phyloP scores from a whole-genome alignment of 2,797 vertebrate genomes.

The Poecilia picta region DNA sequence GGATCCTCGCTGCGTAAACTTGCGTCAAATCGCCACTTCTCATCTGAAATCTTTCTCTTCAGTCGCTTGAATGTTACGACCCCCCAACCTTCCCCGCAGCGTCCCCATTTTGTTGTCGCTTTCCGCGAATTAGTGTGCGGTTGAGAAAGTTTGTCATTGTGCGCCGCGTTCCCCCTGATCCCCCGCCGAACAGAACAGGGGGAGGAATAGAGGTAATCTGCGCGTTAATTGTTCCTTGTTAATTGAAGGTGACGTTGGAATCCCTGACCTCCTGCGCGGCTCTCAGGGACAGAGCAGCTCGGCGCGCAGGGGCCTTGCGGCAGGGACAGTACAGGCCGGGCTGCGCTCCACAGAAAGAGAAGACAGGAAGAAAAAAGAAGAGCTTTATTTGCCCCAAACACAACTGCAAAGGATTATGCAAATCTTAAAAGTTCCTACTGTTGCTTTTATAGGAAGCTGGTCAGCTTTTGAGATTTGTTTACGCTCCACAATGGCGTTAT shows the following conservation, averaged over 20 bases:
- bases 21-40: not conserved
- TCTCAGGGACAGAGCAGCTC: constrained; percentile 67
- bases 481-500: not conserved
- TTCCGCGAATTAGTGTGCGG: constrained; percentile 75
- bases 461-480: constrained; percentile 13
- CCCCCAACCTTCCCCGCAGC: constrained; percentile 52
- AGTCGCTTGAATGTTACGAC: constrained; percentile 15
- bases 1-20: constrained; percentile 13
- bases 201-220: constrained; percentile 84
- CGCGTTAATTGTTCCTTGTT: constrained; percentile 92
- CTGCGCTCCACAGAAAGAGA: not conserved
- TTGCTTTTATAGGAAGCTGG: constrained; percentile 12
- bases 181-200: constrained; percentile 64
- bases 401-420: constrained; percentile 49
- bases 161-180: constrained; percentile 70
- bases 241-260: constrained; percentile 94
- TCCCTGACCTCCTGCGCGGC: constrained; percentile 79
- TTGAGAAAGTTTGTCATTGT: constrained; percentile 79
- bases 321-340: constrained; percentile 33
- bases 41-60: not conserved
- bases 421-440: constrained; percentile 43
- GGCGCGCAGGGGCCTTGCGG: constrained; percentile 64
- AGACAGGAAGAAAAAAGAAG: not conserved
- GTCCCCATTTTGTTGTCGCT: constrained; percentile 79
- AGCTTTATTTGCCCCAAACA: constrained; percentile 29